These are phyloP conservation scores for Ommatoiulus sabulosus DNA, from an alignment of 2,888 invertebrate genomes.

Conservation along the genomic window DNA sequence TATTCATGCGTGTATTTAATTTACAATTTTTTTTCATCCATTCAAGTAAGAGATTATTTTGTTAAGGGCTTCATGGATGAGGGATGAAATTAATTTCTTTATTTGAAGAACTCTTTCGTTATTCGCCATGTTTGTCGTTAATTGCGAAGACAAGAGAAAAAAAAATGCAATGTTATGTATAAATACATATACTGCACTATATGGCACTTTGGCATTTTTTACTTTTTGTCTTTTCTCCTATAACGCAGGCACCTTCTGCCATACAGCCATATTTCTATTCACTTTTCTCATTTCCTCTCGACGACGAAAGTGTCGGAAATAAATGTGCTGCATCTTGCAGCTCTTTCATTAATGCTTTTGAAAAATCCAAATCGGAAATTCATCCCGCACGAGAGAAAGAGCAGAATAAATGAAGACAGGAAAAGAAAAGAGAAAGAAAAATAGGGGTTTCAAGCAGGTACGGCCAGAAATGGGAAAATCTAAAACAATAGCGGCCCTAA, in stretches of 20 bases:
- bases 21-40: background rate
- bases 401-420: background rate
- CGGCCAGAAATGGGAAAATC: background rate
- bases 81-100: constrained; percentile 50
- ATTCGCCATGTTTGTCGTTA: background rate
- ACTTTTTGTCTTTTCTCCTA: background rate
- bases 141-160: constrained; percentile 42
- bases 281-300: constrained; percentile 50
- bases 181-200: background rate
- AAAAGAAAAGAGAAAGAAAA: background rate
- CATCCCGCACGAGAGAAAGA: constrained; percentile 38
- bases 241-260: background rate
- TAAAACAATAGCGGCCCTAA: background rate
- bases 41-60: background rate
- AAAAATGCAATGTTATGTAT: background rate
- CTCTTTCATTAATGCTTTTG: constrained; percentile 52
- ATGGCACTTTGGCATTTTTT: background rate
- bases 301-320: constrained; percentile 49
- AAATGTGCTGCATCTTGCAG: constrained; percentile 48
- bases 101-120: constrained; percentile 50
- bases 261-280: constrained; percentile 38
- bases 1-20: background rate
- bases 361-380: constrained; percentile 52
- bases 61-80: background rate
- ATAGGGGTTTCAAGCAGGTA: background rate